A percentile compares a stretch with the other conserved stretches of the same genome.
phyloP scores from a whole-genome alignment of 2,888 invertebrate genomes.

The Ectemnius lituratus region DNA sequence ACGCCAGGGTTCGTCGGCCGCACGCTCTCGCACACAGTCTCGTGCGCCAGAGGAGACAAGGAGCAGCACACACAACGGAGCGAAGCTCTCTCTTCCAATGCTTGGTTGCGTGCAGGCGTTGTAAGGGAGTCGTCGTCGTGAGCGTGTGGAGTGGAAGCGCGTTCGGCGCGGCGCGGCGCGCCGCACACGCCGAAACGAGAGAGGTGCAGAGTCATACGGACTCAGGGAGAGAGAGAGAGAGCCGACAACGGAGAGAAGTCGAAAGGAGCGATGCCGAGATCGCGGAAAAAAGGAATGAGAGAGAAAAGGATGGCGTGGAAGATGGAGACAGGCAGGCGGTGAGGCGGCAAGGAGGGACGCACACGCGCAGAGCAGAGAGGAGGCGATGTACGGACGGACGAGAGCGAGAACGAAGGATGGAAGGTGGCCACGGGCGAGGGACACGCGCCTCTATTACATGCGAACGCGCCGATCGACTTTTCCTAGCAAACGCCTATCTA shows the following conservation, averaged over 20 bases:
- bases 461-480: slow-evolving; percentile 48
- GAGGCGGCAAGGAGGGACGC: background rate
- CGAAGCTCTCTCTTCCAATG: background rate
- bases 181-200: background rate
- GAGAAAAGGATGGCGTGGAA: background rate
- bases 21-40: slow-evolving; percentile 30
- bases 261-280: background rate
- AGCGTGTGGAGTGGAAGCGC: background rate
- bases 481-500: slow-evolving; percentile 15
- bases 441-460: slow-evolving; percentile 11
- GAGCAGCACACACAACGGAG: slow-evolving; percentile 14
- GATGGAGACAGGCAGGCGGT: background rate
- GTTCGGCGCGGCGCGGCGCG: background rate
- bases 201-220: background rate
- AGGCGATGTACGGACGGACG: background rate
- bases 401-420: background rate
- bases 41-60: slow-evolving; percentile 16
- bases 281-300: background rate
- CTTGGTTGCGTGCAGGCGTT: no score
- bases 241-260: slow-evolving; percentile 1
- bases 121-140: background rate
- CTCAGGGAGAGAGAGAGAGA: slow-evolving; percentile 2
- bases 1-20: slow-evolving; percentile 70
- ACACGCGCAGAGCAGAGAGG: background rate
- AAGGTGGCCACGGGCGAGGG: background rate